Evolutionary conservation across 53 echinoderm and acorn worm species (phyloP), one percentile per base, ranked within the genome.

Genomic region (Apostichopus leukothele): DNA sequence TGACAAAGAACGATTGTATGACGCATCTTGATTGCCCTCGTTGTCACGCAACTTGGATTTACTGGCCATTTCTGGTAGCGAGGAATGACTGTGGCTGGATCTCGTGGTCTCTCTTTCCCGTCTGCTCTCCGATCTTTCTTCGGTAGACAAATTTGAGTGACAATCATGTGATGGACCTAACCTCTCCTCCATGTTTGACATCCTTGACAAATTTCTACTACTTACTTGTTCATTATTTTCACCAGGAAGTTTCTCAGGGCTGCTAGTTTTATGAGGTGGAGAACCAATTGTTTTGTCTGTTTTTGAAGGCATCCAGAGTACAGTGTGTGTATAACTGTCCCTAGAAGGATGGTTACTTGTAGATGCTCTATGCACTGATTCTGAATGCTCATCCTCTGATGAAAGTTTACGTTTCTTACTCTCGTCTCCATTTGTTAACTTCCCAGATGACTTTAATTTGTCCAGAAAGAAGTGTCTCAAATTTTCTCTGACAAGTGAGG

Each of bases 381-480:
- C 77, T 1, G 10, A 76, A 52, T 39, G 77, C 10, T 16, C 52
- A 21, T 74, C 74, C 52, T 76, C 77, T 39, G 12, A 12, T 25
- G 77, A 76, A 13, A 76, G 77, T 21, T 66, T 85, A 67, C 66
- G 11, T 16, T 63, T 85, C 26, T 50, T 85, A 13, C 50, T 60
- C 61, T 51, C 67, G 25, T 85, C 85, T 66, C 60, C 85, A 23
- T 26, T 67, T 5, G 66, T 16, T 14, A 85, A 50, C 50, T 85
- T 85, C 9, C 85, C 85, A 67, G 85, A 85, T 14, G 85, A 67
- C 60, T 85, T 85, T 50, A 85, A 67, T 67, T 67, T 85, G 51
- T 85, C 85, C 85, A 85, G 50, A 60, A 85, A 85, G 60, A 60
- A 85, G 51, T 85, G 85, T 50, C 85, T 63, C 60, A 85, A 85